A percentile compares a stretch with the other conserved stretches of the same genome.
Evolutionary conservation across 1,140 invertebrate species (phyloP).

Genomic region (Cephus cinctus): DNA sequence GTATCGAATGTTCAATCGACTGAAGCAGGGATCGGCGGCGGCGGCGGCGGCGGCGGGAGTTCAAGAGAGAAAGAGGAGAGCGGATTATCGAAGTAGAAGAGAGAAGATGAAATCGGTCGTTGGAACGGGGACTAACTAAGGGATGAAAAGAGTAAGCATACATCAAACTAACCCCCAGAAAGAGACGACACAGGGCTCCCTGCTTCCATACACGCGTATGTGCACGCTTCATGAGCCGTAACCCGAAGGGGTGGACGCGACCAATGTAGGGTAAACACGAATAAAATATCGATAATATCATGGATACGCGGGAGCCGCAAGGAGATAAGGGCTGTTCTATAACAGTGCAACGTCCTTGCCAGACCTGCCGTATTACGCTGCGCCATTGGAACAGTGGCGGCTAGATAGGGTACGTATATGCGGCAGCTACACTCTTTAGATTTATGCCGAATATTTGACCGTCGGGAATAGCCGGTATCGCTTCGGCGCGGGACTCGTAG

Average conservation of each 20-base stretch:
- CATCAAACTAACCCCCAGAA: conserved; percentile 27
- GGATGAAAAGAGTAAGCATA: conserved; percentile 17
- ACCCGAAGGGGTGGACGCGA: conserved; percentile 2
- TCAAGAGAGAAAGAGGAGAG: background rate
- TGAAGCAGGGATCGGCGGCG: no score
- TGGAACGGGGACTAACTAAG: conserved; percentile 2
- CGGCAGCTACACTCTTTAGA: no score
- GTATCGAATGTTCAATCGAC: background rate
- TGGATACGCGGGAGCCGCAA: conserved; percentile 8
- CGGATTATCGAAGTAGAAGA: background rate
- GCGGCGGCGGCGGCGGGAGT: conserved; percentile 3
- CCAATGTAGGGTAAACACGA: conserved; percentile 34
- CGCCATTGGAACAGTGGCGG: no score
- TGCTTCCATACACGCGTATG: conserved; percentile 2
- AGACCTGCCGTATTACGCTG: conserved; percentile 18
- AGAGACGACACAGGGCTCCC: conserved; percentile 13
- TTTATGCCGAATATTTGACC: conserved; percentile 32
- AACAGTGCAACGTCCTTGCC: conserved; percentile 4
- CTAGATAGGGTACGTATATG: no score
- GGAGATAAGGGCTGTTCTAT: conserved; percentile 15
- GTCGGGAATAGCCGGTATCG: no score
- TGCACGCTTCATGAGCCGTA: conserved; percentile 13
- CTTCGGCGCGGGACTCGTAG: no score
- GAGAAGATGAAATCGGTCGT: no score
- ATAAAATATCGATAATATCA: conserved; percentile 43